Conservation (phyloP, 2,113 vertebrate species). For the Charadrius vociferus region DNA sequence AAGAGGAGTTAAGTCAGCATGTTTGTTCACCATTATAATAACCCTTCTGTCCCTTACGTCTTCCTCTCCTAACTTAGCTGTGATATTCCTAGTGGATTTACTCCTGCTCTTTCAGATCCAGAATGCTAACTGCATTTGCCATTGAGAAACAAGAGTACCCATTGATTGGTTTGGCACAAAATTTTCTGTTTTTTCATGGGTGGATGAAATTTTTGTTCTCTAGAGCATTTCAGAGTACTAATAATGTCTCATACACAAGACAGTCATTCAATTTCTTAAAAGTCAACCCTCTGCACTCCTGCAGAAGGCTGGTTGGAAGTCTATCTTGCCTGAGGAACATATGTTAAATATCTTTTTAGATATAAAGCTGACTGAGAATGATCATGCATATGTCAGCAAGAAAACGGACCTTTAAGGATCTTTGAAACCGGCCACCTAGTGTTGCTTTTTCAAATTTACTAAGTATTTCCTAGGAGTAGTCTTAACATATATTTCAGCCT, state of each 20-base stretch:
- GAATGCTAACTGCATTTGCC: not conserved
- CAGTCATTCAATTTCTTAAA: not conserved
- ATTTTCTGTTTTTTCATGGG: not conserved
- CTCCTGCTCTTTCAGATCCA: not conserved
- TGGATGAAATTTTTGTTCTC: not conserved
- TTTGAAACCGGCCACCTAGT: not conserved
- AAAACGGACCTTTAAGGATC: not conserved
- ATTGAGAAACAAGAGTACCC: not conserved
- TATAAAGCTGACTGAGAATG: not conserved
- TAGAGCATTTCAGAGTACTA: not conserved
- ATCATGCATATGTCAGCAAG: not conserved
- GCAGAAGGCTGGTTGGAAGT: not conserved
- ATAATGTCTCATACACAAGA: not conserved
- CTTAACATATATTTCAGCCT: not conserved
- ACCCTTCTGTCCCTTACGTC: not conserved
- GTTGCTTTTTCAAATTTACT: not conserved
- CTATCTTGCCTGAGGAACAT: not conserved
- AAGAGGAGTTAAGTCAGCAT: not conserved
- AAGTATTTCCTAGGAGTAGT: not conserved
- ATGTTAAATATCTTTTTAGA: not conserved
- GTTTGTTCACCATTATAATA: not conserved
- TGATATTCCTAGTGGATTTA: not conserved
- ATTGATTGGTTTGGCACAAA: not conserved
- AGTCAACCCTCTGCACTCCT: not conserved
- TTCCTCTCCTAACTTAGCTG: not conserved